Evolutionary conservation across 2,888 invertebrate species (phyloP), one percentile per base, ranked within the genome.

Genomic region (Acholoe squamosa): DNA sequence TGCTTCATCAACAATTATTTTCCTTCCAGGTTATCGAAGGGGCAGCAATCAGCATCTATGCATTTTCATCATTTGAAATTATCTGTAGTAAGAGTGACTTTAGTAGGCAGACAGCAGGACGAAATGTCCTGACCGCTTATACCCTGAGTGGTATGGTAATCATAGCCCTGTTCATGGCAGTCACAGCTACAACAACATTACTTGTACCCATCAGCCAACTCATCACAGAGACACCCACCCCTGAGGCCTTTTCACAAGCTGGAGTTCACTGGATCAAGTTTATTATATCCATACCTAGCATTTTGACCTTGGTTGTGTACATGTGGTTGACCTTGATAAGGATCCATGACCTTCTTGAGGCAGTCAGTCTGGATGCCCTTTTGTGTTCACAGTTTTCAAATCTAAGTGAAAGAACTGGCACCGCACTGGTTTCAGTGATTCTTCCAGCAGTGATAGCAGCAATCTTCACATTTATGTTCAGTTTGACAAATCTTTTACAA

Each of bases 1-100:
- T 43, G 43, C 10, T 43, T 3, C 43, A 43, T 43, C 10, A 43
- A 43, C 5, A 43, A 3, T 84, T 51, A 22, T 89, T 51, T 34
- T n/a, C 43, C n/a, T 90, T 90, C 5, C 80, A 90, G 90, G 76
- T 90, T 10, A 84, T 90, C 10, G 80, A 77, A 80, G 90, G 90
- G 16, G 90, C 90, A 34, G 90, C 77, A 19, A 1, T 31, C 0
- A 52, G 80, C 16, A 76, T 84, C 54, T 54, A 77, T 90, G 90
- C 80, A 77, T 90, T 77, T 52, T 51, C 90, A 19, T 56, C 80
- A 0, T 90, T 84, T 56, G 80, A 90, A 16, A 25, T 56, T 51
- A 90, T 90, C 31, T 43, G 52, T 22, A 52, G 80, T 31, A n/a
- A 56, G 19, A 80, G 80, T 54, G 90, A 80, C 56, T 90, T 90